Conservation (phyloP, 1,140 invertebrate genomes). For the Bombus impatiens region DNA sequence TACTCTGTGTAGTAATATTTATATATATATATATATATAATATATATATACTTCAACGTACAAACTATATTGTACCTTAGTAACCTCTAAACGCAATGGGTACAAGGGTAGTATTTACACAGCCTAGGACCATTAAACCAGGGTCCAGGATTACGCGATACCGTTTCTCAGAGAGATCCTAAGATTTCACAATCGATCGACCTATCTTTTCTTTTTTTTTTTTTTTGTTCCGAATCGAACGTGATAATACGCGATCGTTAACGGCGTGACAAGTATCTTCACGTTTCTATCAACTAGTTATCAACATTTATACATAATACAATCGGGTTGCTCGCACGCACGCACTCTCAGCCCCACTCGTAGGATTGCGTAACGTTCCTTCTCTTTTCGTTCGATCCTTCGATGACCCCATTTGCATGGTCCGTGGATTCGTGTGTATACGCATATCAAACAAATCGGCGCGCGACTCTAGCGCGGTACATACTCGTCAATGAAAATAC, state of each 20-base stretch:
- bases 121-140: conserved; percentile 50
- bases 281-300: conserved; percentile 79
- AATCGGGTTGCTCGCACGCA: conserved; percentile 65
- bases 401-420: background rate
- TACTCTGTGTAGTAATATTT: conserved; percentile 58
- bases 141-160: conserved; percentile 49
- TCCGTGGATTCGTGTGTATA: no score
- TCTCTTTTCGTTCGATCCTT: conserved; percentile 1
- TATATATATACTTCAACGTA: conserved; percentile 69
- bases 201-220: background rate
- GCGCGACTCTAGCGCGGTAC: background rate
- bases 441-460: background rate
- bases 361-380: conserved; percentile 64
- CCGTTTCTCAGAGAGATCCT: conserved; percentile 14
- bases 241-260: conserved; percentile 50
- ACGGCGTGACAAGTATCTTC: conserved; percentile 77
- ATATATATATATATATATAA: conserved; percentile 51
- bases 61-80: conserved; percentile 74
- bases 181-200: conserved; percentile 10
- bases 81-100: conserved; percentile 62
- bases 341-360: conserved; percentile 46
- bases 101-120: conserved; percentile 67
- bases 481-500: conserved; percentile 26
- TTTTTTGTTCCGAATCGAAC: conserved; percentile 8
- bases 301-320: conserved; percentile 82